Evolutionary conservation across 1,140 invertebrate species (phyloP), one percentile per base, ranked within the genome.

Genomic region (Papilio xuthus): DNA sequence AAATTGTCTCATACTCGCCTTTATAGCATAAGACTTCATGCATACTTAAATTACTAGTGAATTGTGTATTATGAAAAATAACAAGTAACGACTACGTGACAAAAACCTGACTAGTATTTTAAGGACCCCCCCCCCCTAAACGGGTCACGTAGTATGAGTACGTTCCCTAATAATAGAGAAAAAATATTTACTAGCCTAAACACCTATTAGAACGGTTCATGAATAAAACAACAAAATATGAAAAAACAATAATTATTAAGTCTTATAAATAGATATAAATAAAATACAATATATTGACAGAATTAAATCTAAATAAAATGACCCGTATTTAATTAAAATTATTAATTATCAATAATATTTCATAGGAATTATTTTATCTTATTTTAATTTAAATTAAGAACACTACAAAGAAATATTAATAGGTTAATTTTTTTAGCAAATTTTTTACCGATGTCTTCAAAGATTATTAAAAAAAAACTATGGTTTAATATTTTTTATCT

Each of bases 271-370:
- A 23, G 4, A 37, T 47, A 44, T 47, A 72, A 72, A 72, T 41
- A 72, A 42, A 41, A 20, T 73, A 74, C 72, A 74, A 26, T 32
- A 32, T 74, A 74, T 74, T 74, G 50, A 74, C 72, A 53, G 4
- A 74, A 23, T 12, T 74, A 74, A 23, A 74, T 63, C 44, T 53
- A 50, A n/a, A 74, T 53, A n/a, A 74, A 32, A 53, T 74, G 72
- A 74, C 72, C 72, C 72, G 72, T 74, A 41, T n/a, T 15, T 47
- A 42, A 72, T 20, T 42, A 72, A 47, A 7, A 20, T 63, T 63
- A 63, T 13, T 4, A 26, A 63, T 26, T 12, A 4, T 50, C n/a
- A 63, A 63, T 13, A 28, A 13, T 28, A 63, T 26, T 63, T 63
- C 0, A 28, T 26, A 28, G 28, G 3, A 26, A 60, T 60, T 15